Conservation (phyloP, 2,797 vertebrate genomes). For the Lagorchestes hirsutus region DNA sequence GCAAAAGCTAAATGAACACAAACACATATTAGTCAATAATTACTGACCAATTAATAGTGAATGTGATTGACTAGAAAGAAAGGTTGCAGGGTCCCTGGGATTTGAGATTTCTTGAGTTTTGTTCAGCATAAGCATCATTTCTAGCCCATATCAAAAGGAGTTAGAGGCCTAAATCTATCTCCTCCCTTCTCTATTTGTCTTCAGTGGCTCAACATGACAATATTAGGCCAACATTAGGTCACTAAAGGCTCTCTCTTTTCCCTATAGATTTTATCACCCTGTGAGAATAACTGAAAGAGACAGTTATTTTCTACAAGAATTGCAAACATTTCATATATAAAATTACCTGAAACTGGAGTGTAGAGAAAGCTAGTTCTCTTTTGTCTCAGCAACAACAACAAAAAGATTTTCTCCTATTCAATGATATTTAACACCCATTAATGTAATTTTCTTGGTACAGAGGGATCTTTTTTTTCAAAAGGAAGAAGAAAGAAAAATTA, state of each 20-base stretch:
- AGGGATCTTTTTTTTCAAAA: slow-evolving; percentile 52
- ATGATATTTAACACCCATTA: slow-evolving; percentile 58
- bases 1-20: neutral
- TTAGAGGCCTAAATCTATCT: neutral
- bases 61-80: neutral
- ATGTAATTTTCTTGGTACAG: slow-evolving; percentile 67
- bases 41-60: neutral
- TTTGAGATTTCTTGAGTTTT: neutral
- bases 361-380: slow-evolving; percentile 40
- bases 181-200: neutral
- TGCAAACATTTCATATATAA: slow-evolving; percentile 20
- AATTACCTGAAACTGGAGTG: neutral
- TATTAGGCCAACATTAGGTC: neutral
- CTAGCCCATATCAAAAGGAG: neutral
- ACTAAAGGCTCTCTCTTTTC: neutral
- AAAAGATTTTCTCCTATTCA: neutral
- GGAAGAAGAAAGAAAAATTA: slow-evolving; percentile 38
- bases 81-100: no score
- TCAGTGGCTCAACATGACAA: neutral
- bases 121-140: neutral
- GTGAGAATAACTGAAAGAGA: slow-evolving; percentile 19
- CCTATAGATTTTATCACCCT: neutral
- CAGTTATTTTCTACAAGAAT: neutral
- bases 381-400: slow-evolving; percentile 45
- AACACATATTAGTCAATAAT: neutral